Evolutionary conservation across 2,113 vertebrate genomes (phyloP), one percentile per base, ranked within the genome.

Genomic region (Otus sunia): DNA sequence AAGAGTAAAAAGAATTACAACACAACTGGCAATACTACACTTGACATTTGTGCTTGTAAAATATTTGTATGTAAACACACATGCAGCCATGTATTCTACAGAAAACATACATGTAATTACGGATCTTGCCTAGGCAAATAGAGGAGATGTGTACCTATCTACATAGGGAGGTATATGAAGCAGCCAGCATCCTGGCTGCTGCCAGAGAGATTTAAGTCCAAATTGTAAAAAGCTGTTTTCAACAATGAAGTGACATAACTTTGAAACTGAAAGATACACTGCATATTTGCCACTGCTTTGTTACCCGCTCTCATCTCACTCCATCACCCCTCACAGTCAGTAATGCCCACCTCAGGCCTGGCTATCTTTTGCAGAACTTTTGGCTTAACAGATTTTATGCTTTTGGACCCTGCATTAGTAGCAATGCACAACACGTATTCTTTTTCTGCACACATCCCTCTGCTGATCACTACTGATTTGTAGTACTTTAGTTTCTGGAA

Each of bases 401-500:
- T 71, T 72, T 62, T 1, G 3, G 58, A 52, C 30, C 12, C 39
- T 34, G 49, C 17, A 36, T 23, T 34, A 66, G 36, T 5, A 73
- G 18, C 8, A 25, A 39, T 5, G 12, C 39, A 55, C 14, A 72
- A 10, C 5, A 37, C 0, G 0, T 66, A 45, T 53, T 68, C 25
- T 62, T 22, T 30, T 77, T 72, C 68, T 76, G 68, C 41, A 53
- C 37, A 23, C 30, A 67, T 16, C 17, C 49, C 36, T 37, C 39
- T 80, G 68, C 41, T 41, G 50, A 12, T 55, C 66, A n/a, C 56
- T 37, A 43, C 2, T 32, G 27, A 67, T 64, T 36, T 69, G 32
- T 37, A 85, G 53, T 5, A 45, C 49, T 34, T 45, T 60, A 21
- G 16, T 50, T 91, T 52, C 55, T 74, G 15, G 4, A 34, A 56